A percentile compares a stretch with the other conserved stretches of the same genome.
Conservation (phyloP, 2,113 vertebrate genomes). For the Serranochromis macrocephalus region DNA sequence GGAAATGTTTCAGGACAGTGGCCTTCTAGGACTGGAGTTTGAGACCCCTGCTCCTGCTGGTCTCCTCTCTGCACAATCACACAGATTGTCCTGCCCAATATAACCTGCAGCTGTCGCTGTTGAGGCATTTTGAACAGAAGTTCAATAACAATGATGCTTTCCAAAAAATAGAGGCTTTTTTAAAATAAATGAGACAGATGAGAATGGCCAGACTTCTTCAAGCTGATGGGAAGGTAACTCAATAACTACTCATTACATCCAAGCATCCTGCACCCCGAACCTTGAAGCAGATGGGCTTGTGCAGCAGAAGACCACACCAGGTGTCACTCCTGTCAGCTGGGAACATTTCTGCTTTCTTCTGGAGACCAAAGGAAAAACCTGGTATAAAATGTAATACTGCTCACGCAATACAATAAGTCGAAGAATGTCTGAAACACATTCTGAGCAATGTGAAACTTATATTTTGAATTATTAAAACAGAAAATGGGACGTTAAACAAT, state of each 20-base stretch:
- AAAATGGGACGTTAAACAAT: background rate
- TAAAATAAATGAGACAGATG: background rate
- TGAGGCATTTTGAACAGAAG: background rate
- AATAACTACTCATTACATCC: background rate
- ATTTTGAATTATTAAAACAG: accelerated
- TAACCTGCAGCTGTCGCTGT: background rate
- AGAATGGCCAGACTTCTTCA: background rate
- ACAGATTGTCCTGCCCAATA: background rate
- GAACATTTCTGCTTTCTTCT: background rate
- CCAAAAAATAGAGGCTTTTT: background rate
- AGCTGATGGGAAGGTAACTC: background rate
- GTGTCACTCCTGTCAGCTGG: too few species aligned
- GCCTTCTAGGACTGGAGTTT: too few species aligned
- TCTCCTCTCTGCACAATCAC: background rate
- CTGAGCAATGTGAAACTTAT: accelerated
- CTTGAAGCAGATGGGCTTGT: background rate
- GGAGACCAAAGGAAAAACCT: background rate
- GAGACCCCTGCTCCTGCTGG: background rate
- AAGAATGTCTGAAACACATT: background rate
- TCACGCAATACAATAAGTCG: accelerated
- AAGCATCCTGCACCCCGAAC: accelerated
- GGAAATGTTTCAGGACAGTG: background rate
- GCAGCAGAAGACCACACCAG: accelerated
- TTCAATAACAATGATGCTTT: background rate
- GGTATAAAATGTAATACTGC: accelerated